Evolutionary conservation across 92 coral and sea anemone genomes (phyloP).

Genomic region (Epizoanthus stellaris): DNA sequence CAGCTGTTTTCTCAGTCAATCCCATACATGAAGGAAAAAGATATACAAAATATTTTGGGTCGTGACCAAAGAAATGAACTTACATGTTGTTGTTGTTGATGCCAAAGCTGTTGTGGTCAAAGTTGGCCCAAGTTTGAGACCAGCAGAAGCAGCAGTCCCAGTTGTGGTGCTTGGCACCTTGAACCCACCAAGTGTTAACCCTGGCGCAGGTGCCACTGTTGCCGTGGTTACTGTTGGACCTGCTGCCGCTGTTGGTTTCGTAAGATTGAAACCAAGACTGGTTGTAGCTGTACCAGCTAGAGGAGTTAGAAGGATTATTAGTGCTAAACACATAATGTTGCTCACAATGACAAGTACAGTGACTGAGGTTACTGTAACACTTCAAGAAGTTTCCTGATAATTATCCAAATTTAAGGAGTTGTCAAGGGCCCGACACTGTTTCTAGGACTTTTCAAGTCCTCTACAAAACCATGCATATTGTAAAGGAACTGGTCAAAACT

Average conservation of each 20-base stretch:
- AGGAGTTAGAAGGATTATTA: background rate
- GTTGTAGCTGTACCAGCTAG: conserved; percentile 28
- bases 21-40: too few relatives aligned
- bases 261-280: conserved; percentile 21
- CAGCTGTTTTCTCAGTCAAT: too few relatives aligned
- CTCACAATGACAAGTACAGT: background rate
- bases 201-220: conserved; percentile 17
- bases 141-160: conserved; percentile 24
- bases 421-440: too few relatives aligned
- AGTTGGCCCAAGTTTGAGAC: conserved; percentile 54
- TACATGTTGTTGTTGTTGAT: conserved; percentile 29
- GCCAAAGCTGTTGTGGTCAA: conserved; percentile 28
- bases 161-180: conserved; percentile 31
- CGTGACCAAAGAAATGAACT: background rate
- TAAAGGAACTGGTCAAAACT: too few relatives aligned
- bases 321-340: background rate
- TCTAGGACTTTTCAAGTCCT: too few relatives aligned
- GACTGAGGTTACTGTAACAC: background rate
- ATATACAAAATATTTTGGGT: background rate
- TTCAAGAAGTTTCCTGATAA: too few relatives aligned
- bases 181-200: conserved; percentile 5
- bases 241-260: conserved; percentile 22
- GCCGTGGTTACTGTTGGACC: conserved; percentile 9
- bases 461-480: too few relatives aligned
- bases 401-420: too few relatives aligned